Evolutionary conservation across 1,140 invertebrate genomes (phyloP).

Genomic region (Spodoptera frugiperda): DNA sequence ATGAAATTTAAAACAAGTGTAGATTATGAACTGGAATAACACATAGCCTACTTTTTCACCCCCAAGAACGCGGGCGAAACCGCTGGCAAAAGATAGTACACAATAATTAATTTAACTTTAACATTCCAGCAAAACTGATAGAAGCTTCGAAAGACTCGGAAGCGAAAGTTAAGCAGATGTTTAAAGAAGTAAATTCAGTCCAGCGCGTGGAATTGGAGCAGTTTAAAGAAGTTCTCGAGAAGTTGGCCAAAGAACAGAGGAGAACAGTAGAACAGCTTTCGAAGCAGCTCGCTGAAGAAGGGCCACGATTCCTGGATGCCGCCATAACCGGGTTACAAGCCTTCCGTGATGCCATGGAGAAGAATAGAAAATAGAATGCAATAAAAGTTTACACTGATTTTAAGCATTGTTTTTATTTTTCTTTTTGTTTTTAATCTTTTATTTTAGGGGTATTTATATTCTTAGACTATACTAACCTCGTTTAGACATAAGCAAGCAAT

Average conservation of each 20-base stretch:
- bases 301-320: slow-evolving; percentile 55
- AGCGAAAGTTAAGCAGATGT: slow-evolving; percentile 58
- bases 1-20: too few relatives aligned
- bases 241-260: slow-evolving; percentile 61
- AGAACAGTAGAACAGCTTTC: slow-evolving; percentile 58
- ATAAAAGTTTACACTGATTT: not conserved
- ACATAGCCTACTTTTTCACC: too few relatives aligned
- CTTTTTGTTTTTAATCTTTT: not conserved
- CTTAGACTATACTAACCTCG: too few relatives aligned
- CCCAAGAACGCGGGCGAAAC: too few relatives aligned
- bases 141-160: slow-evolving; percentile 60
- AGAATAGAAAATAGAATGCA: slow-evolving; percentile 28
- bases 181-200: slow-evolving; percentile 56
- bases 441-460: too few relatives aligned
- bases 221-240: slow-evolving; percentile 62
- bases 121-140: slow-evolving; percentile 63
- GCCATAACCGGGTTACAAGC: slow-evolving; percentile 53
- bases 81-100: too few relatives aligned
- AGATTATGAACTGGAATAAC: too few relatives aligned
- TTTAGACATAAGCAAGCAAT: too few relatives aligned
- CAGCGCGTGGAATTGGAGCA: slow-evolving; percentile 58
- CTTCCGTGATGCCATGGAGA: slow-evolving; percentile 58
- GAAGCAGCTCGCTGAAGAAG: slow-evolving; percentile 56
- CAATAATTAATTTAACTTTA: too few relatives aligned
- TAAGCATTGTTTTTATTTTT: not conserved